These are phyloP conservation scores for Empidonax traillii DNA, from an alignment of 2,113 vertebrate genomes.

Conservation along the genomic window DNA sequence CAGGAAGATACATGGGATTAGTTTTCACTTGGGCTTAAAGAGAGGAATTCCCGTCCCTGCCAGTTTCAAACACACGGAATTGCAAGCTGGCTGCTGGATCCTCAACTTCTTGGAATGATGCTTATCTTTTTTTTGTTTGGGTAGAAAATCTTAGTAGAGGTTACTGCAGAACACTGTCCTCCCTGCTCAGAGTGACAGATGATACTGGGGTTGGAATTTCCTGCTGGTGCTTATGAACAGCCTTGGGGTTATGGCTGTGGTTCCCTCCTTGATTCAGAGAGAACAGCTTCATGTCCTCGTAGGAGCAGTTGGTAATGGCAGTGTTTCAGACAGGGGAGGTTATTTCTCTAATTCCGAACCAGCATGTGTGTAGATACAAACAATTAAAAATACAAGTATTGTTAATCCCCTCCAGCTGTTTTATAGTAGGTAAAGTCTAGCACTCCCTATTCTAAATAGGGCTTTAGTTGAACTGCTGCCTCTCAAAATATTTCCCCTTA, in stretches of 20 bases:
- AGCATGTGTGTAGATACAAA: background rate
- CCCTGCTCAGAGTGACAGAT: background rate
- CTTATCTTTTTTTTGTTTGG: background rate
- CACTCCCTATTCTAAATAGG: background rate
- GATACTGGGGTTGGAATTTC: background rate
- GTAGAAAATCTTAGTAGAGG: background rate
- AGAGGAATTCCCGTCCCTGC: background rate
- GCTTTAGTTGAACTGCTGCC: slow-evolving; percentile 46
- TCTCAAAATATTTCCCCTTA: slow-evolving; percentile 70
- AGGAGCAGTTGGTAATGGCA: background rate
- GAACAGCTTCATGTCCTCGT: background rate
- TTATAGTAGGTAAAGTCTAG: background rate
- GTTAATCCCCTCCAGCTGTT: background rate
- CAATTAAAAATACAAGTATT: background rate
- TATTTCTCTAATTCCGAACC: background rate
- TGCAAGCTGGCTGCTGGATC: background rate
- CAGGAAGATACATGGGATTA: background rate
- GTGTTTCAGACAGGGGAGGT: background rate
- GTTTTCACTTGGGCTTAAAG: background rate
- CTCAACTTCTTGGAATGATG: background rate
- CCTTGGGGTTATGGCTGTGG: background rate
- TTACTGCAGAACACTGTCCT: background rate
- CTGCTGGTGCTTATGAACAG: background rate
- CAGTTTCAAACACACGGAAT: background rate
- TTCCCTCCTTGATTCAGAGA: background rate